Percentiles rank a stretch among this genome's conserved stretches.
Evolutionary conservation across 2,113 vertebrate genomes (phyloP).

Genomic region (Nycticorax nycticorax): DNA sequence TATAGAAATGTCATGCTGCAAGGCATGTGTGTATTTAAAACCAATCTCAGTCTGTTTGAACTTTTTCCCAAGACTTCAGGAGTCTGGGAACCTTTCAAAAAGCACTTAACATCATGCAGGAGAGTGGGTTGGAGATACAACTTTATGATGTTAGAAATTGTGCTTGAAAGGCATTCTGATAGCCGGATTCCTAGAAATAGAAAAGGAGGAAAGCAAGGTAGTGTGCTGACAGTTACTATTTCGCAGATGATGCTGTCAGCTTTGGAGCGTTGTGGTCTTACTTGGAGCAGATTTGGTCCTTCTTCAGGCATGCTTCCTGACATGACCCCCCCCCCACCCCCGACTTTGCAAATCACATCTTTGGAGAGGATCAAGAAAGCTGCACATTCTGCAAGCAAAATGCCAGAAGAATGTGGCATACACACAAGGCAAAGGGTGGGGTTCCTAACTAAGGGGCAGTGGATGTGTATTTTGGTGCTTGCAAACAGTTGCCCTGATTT

Average conservation of each 20-base stretch:
- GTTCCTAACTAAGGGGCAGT: background rate
- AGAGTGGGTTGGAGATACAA: background rate
- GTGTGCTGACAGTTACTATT: background rate
- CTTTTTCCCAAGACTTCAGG: background rate
- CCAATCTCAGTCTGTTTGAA: background rate
- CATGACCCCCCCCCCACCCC: fast-evolving
- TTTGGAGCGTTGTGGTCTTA: background rate
- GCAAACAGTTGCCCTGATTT: background rate
- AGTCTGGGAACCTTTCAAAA: background rate
- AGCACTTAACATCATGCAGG: background rate
- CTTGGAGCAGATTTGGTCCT: background rate
- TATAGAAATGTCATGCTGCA: background rate
- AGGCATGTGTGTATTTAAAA: background rate
- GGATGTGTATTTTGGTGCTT: background rate
- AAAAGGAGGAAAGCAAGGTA: background rate
- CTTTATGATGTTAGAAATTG: background rate
- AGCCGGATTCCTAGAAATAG: background rate
- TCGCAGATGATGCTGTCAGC: background rate
- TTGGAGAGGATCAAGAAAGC: background rate
- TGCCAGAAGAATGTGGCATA: background rate
- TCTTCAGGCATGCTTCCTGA: background rate
- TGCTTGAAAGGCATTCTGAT: background rate
- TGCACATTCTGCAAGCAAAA: background rate
- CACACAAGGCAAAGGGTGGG: fast-evolving
- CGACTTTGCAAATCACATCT: background rate